A percentile compares a stretch with the other conserved stretches of the same genome.
These are phyloP conservation scores for Phasia obesa DNA, from an alignment of 2,888 invertebrate species.

Conservation along the genomic window DNA sequence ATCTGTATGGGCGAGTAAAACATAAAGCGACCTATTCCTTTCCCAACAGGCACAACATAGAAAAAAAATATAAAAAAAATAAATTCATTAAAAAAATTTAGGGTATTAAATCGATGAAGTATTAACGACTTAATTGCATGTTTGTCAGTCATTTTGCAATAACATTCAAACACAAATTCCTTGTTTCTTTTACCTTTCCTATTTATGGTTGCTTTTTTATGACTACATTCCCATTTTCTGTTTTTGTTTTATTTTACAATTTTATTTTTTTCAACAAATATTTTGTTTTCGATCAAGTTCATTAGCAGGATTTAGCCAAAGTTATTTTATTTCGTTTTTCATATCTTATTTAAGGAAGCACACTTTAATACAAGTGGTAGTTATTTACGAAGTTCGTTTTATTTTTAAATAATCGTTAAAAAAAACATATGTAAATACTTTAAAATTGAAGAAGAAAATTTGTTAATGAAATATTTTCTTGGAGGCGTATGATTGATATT, in stretches of 20 bases:
- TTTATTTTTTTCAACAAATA: constrained; percentile 37
- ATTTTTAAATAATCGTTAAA: background rate
- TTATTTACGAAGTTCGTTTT: background rate
- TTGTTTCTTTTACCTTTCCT: background rate
- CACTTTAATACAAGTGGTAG: too few species aligned
- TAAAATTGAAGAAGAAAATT: background rate
- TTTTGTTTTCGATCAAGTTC: constrained; percentile 63
- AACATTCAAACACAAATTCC: constrained; percentile 65
- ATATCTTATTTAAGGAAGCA: too few species aligned
- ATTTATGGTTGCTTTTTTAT: constrained; percentile 7
- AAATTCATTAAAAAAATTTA: constrained; percentile 55
- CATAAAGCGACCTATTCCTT: constrained; percentile 7
- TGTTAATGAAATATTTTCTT: background rate
- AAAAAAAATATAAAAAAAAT: constrained; percentile 22
- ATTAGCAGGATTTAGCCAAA: constrained; percentile 51
- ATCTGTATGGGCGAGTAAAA: constrained; percentile 6
- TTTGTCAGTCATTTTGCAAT: constrained; percentile 79
- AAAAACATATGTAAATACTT: background rate
- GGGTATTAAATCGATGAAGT: constrained; percentile 81
- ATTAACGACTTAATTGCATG: constrained; percentile 82
- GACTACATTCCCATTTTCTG: background rate
- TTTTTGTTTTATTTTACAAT: constrained; percentile 35
- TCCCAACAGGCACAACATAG: constrained; percentile 15
- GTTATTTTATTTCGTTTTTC: background rate
- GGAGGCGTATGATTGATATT: constrained; percentile 39